Conservation (phyloP, 2,888 invertebrate genomes). For the Chrysolina americana region DNA sequence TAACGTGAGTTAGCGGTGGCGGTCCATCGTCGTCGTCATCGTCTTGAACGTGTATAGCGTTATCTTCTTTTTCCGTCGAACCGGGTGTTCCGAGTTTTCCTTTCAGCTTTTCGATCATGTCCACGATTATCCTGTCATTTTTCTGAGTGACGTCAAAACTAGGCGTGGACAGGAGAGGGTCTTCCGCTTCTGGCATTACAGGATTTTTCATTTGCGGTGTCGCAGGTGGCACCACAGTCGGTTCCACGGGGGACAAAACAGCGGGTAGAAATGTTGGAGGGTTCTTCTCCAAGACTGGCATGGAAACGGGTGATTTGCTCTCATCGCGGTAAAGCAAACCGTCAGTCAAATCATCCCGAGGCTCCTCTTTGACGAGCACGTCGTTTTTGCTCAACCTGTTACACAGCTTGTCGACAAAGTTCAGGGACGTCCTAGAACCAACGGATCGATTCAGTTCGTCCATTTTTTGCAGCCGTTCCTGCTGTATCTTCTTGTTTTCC, state of each 20-base stretch:
- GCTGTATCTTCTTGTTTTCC: slow-evolving; percentile 69
- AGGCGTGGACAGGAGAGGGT: slow-evolving; percentile 37
- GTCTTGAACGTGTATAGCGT: slow-evolving; percentile 21
- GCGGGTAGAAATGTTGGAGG: slow-evolving; percentile 9
- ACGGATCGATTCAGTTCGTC: slow-evolving; percentile 68
- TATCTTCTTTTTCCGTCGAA: slow-evolving; percentile 19
- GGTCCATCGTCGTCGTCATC: slow-evolving; percentile 47
- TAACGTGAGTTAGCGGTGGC: slow-evolving; percentile 54
- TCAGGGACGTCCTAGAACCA: slow-evolving; percentile 59
- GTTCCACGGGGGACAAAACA: background rate
- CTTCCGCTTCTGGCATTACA: slow-evolving; percentile 44
- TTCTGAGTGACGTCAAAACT: slow-evolving; percentile 53
- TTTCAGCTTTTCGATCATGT: slow-evolving; percentile 60
- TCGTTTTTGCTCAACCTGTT: slow-evolving; percentile 55
- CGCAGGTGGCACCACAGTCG: slow-evolving; percentile 7
- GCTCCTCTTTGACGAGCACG: slow-evolving; percentile 52
- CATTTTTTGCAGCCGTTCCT: slow-evolving; percentile 71
- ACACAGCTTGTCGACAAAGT: slow-evolving; percentile 62
- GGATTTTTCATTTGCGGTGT: slow-evolving; percentile 48
- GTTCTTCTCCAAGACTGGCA: slow-evolving; percentile 50
- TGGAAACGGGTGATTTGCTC: slow-evolving; percentile 35
- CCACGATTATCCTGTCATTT: slow-evolving; percentile 52
- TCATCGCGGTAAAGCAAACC: slow-evolving; percentile 9
- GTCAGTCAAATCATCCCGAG: slow-evolving; percentile 43
- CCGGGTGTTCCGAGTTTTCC: slow-evolving; percentile 55